A percentile compares a stretch with the other conserved stretches of the same genome.
phyloP scores from a whole-genome alignment of 2,113 vertebrate species.

The Pongo pygmaeus region DNA sequence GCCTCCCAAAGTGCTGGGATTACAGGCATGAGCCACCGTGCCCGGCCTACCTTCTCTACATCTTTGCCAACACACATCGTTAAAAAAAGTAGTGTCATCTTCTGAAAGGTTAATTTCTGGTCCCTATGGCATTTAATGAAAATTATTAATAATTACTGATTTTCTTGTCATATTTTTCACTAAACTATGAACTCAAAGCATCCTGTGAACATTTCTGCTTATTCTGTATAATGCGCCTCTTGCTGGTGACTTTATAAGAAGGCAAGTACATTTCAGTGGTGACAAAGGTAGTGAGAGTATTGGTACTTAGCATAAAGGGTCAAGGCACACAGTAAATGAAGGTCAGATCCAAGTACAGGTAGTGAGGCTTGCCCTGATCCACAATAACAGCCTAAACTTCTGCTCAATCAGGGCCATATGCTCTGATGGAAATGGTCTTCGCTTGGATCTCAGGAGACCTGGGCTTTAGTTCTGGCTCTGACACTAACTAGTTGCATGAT shows the following conservation, averaged over 20 bases:
- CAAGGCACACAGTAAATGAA: background rate
- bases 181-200: background rate
- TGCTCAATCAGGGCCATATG: background rate
- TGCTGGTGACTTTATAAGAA: background rate
- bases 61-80: background rate
- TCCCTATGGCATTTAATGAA: background rate
- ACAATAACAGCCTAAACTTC: background rate
- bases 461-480: background rate
- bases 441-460: background rate
- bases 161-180: background rate
- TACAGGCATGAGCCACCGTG: no score
- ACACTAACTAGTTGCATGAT: background rate
- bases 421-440: background rate
- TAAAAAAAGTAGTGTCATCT: background rate
- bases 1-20: no score
- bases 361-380: background rate
- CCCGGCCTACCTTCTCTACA: background rate
- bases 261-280: background rate
- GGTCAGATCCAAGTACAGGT: background rate
- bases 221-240: background rate
- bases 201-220: background rate
- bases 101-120: background rate
- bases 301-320: background rate
- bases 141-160: background rate
- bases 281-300: background rate